Evolutionary conservation across 2,797 vertebrate species (phyloP).

Genomic region (Lindbergichthys nudifrons): DNA sequence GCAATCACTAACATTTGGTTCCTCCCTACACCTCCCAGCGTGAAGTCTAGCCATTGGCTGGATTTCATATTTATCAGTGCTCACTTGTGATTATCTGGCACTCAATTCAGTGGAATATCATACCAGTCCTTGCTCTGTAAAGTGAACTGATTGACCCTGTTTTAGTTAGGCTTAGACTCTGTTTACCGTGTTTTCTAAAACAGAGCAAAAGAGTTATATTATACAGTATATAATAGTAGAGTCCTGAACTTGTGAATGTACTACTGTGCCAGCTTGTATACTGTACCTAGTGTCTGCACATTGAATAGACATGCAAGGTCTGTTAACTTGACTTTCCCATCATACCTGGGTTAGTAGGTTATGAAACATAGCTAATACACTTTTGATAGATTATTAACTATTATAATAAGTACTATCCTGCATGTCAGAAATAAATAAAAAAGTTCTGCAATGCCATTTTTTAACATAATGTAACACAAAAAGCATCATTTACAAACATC

Average conservation of each 20-base stretch:
- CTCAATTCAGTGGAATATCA: not conserved
- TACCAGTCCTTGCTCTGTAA: slow-evolving; percentile 2
- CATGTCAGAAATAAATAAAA: too few relatives aligned
- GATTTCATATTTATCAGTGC: slow-evolving; percentile 28
- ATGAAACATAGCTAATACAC: not conserved
- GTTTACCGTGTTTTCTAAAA: not conserved
- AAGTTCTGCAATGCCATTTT: not conserved
- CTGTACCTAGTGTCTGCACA: not conserved
- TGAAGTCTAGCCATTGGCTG: slow-evolving; percentile 46
- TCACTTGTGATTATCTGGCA: slow-evolving; percentile 22
- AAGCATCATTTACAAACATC: not conserved
- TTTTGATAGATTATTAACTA: not conserved
- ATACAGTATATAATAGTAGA: not conserved
- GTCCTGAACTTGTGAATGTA: not conserved
- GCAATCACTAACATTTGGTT: slow-evolving; percentile 58
- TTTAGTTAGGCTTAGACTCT: not conserved
- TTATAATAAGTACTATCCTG: too few relatives aligned
- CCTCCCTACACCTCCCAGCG: slow-evolving; percentile 42
- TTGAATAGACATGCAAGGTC: not conserved
- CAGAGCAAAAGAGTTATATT: not conserved
- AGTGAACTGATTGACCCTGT: slow-evolving; percentile 15
- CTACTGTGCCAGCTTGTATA: not conserved
- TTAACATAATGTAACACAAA: not conserved
- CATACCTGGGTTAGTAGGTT: not conserved
- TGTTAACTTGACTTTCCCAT: too few relatives aligned